Conservation (phyloP, 2,797 vertebrate species). For the Pangasius sanitwongsei region DNA sequence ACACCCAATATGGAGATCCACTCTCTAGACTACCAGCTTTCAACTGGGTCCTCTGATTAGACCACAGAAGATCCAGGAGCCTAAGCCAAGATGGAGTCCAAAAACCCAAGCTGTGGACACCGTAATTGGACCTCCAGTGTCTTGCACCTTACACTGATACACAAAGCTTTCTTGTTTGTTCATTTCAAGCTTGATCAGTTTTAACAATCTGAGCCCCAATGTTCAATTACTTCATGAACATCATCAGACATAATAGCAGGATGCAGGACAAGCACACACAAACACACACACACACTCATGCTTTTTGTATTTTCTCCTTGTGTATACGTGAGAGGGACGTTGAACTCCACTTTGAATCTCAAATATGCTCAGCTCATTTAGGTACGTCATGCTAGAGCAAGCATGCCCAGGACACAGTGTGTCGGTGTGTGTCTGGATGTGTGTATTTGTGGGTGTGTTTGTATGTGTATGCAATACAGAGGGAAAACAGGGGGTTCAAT, state of each 20-base stretch:
- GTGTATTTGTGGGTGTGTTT: constrained; percentile 24
- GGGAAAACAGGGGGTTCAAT: background rate
- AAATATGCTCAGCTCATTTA: constrained; percentile 39
- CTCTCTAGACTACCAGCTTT: background rate
- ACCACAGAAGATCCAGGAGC: background rate
- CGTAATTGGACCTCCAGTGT: background rate
- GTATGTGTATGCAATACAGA: background rate
- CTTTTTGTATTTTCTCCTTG: constrained; percentile 3
- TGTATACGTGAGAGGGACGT: constrained; percentile 2
- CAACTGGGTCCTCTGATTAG: background rate
- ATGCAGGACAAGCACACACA: background rate
- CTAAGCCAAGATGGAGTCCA: background rate
- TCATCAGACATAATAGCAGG: constrained; percentile 19
- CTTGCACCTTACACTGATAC: constrained; percentile 2
- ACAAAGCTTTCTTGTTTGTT: constrained; percentile 20
- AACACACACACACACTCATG: constrained; percentile 7
- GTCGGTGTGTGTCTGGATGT: background rate
- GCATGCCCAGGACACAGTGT: background rate
- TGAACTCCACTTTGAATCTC: constrained; percentile 44
- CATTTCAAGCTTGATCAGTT: constrained; percentile 42
- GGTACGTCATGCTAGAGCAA: constrained; percentile 23
- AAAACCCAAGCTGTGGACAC: background rate
- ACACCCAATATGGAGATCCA: background rate
- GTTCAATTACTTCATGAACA: constrained; percentile 42
- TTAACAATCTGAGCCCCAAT: constrained; percentile 15